A percentile compares a stretch with the other conserved stretches of the same genome.
phyloP scores from a whole-genome alignment of 2,888 invertebrate species.

The Oligia latruncula region DNA sequence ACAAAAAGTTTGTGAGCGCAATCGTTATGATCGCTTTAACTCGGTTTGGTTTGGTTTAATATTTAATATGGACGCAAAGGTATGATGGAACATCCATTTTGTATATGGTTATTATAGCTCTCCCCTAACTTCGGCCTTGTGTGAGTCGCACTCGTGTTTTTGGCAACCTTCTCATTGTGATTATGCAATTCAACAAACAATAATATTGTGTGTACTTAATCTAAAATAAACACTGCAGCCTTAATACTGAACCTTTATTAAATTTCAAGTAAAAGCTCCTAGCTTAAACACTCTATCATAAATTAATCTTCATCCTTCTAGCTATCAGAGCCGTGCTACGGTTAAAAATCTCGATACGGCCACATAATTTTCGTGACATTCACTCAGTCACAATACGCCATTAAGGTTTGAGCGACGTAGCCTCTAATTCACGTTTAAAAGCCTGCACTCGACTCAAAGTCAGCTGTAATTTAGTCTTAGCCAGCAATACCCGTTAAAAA shows the following conservation, averaged over 20 bases:
- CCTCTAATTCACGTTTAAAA: constrained; percentile 89
- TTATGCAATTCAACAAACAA: constrained; percentile 10
- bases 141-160: constrained; percentile 25
- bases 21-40: constrained; percentile 66
- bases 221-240: neutral
- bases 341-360: constrained; percentile 77
- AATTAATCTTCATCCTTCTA: constrained; percentile 49
- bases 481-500: constrained; percentile 87
- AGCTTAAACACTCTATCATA: constrained; percentile 45
- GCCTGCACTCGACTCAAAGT: constrained; percentile 89
- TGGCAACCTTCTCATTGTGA: constrained; percentile 24
- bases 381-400: constrained; percentile 88
- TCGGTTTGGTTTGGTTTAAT: constrained; percentile 68
- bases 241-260: constrained; percentile 1
- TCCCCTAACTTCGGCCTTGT: constrained; percentile 43
- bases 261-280: constrained; percentile 20
- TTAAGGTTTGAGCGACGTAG: constrained; percentile 86
- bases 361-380: constrained; percentile 85
- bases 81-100: constrained; percentile 63
- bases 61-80: constrained; percentile 63
- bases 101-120: constrained; percentile 51
- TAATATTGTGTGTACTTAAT: neutral
- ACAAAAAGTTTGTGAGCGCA: constrained; percentile 65
- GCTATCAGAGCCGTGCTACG: constrained; percentile 56
- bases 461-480: constrained; percentile 88